phyloP scores from a whole-genome alignment of 23 tunicate species.

The Aplidium turbinatum region DNA sequence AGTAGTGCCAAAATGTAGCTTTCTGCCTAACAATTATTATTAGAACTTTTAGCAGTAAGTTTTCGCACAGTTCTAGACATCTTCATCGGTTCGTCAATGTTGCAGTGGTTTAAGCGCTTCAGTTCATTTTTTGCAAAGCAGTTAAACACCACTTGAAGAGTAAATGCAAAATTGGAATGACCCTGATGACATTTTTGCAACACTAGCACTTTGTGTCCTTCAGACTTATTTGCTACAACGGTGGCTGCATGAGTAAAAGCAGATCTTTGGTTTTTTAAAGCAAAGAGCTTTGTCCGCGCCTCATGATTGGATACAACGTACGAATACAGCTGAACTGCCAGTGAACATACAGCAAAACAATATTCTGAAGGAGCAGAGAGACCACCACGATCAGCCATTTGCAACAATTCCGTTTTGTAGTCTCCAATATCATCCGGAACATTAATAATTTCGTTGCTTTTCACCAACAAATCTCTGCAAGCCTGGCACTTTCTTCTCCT shows the following conservation, averaged over 20 bases:
- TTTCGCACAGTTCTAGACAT: not conserved
- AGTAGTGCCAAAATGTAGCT: too few species aligned
- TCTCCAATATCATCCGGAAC: not conserved
- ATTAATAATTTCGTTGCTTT: not conserved
- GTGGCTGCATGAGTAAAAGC: not conserved
- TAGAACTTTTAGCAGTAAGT: constrained; percentile 3
- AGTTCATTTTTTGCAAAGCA: constrained; percentile 19
- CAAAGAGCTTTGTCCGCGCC: not conserved
- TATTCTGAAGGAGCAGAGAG: not conserved
- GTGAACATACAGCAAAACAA: not conserved
- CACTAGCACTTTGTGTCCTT: too few species aligned
- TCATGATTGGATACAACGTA: not conserved
- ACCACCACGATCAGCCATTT: constrained; percentile 8
- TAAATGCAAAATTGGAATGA: not conserved
- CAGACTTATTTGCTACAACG: not conserved
- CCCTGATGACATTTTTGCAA: not conserved
- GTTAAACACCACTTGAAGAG: constrained; percentile 3
- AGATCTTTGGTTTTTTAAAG: not conserved
- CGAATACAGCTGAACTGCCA: not conserved
- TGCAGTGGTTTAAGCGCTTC: not conserved
- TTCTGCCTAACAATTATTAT: too few species aligned
- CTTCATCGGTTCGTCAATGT: not conserved
- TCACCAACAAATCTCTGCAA: constrained; percentile 6
- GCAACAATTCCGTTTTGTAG: not conserved
- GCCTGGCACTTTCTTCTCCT: constrained; percentile 2